Conservation (phyloP, 2,888 invertebrate species). For the Eurois occulta region DNA sequence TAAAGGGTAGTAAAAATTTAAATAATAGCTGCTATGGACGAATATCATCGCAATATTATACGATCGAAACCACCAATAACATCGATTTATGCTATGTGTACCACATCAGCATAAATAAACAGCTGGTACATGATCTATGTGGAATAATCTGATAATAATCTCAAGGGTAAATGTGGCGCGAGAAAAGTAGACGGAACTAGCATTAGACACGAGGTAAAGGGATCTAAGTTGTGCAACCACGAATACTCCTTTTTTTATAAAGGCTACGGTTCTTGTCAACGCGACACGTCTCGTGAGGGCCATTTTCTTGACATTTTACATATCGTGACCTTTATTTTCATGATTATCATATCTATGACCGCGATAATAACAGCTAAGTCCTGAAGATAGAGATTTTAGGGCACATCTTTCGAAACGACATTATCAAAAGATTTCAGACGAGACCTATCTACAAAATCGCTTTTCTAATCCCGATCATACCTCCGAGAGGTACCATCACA, state of each 20-base stretch:
- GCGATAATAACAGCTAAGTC: not conserved
- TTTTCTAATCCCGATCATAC: constrained; percentile 18
- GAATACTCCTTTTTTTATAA: not conserved
- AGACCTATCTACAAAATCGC: not conserved
- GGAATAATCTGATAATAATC: not conserved
- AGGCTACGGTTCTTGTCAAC: not conserved
- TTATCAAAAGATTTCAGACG: not conserved
- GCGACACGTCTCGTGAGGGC: not conserved
- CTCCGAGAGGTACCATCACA: constrained; percentile 19
- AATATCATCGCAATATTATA: constrained; percentile 52
- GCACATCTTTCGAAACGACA: not conserved
- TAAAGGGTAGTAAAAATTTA: constrained; percentile 45
- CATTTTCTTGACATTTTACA: not conserved
- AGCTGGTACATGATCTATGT: constrained; percentile 18
- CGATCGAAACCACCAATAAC: constrained; percentile 40
- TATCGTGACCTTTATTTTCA: not conserved
- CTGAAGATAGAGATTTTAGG: not conserved
- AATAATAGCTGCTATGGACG: constrained; percentile 49
- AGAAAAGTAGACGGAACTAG: not conserved
- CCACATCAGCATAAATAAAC: not conserved
- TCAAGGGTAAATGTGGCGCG: not conserved
- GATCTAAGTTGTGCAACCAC: not conserved
- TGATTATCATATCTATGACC: not conserved
- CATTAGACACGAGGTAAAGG: not conserved
- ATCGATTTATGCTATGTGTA: constrained; percentile 26